These are phyloP conservation scores for Schizotus pectinicornis DNA, from an alignment of 2,888 invertebrate genomes.

Conservation along the genomic window DNA sequence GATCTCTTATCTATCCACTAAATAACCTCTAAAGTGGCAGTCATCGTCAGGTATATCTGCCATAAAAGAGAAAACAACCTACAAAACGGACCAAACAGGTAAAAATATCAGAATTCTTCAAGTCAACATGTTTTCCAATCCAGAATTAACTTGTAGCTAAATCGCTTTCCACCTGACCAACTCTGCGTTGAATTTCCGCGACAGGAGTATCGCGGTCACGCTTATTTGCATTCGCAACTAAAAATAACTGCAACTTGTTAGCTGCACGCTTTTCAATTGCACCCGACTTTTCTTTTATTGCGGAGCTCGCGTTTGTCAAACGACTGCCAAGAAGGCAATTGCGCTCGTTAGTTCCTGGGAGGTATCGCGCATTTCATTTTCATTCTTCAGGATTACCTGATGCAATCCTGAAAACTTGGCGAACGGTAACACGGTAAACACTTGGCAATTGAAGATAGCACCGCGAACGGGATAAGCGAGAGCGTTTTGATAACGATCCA, in stretches of 20 bases:
- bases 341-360: no score
- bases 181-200: neutral
- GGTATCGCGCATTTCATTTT: no score
- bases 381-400: no score
- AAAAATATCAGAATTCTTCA: constrained; percentile 6
- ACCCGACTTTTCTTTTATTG: no score
- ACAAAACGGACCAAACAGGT: constrained; percentile 12
- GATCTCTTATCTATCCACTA: neutral
- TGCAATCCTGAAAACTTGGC: no score
- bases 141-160: neutral
- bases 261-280: neutral
- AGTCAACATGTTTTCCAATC: constrained; percentile 1
- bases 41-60: neutral
- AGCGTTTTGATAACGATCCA: no score
- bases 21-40: neutral
- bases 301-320: neutral
- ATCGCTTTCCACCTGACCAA: neutral
- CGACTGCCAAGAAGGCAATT: no score
- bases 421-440: no score
- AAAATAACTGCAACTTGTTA: neutral
- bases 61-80: constrained; percentile 13
- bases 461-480: no score
- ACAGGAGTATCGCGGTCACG: no score
- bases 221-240: no score
- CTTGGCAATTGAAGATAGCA: no score